Evolutionary conservation across 2,888 invertebrate genomes (phyloP).

Genomic region (Gastrophysa polygoni): DNA sequence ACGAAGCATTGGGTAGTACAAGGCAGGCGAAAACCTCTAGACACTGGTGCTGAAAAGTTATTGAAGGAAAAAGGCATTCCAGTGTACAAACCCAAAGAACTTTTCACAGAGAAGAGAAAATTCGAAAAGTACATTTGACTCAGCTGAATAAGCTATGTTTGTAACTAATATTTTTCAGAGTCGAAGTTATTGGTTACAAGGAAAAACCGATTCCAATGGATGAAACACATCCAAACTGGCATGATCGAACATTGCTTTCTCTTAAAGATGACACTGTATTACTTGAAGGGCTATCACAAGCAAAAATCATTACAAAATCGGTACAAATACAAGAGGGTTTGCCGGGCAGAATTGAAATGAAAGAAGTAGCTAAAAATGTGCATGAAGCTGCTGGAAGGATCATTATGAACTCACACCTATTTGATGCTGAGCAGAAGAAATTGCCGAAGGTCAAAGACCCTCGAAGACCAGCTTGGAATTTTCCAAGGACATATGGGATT

Average conservation of each 20-base stretch:
- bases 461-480: conserved; percentile 71
- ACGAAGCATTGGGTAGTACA: conserved; percentile 75
- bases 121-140: conserved; percentile 38
- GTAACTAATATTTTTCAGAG: conserved; percentile 41
- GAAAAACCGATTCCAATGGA: conserved; percentile 59
- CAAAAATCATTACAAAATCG: conserved; percentile 81
- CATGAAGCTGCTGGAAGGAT: conserved; percentile 68
- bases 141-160: no score
- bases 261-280: conserved; percentile 69
- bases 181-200: conserved; percentile 58
- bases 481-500: conserved; percentile 78
- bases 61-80: conserved; percentile 65
- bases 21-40: conserved; percentile 65
- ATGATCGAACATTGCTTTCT: conserved; percentile 65
- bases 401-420: conserved; percentile 69
- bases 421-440: conserved; percentile 80
- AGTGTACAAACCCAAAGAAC: conserved; percentile 67
- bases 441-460: conserved; percentile 76
- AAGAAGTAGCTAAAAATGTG: conserved; percentile 61
- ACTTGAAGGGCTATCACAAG: conserved; percentile 76
- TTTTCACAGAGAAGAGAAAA: conserved; percentile 59
- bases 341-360: conserved; percentile 64
- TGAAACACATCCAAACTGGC: conserved; percentile 70
- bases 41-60: conserved; percentile 63
- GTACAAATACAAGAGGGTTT: conserved; percentile 67